Evolutionary conservation across 2,113 vertebrate species (phyloP), one percentile per base, ranked within the genome.

Genomic region (Deroptyus accipitrinus): DNA sequence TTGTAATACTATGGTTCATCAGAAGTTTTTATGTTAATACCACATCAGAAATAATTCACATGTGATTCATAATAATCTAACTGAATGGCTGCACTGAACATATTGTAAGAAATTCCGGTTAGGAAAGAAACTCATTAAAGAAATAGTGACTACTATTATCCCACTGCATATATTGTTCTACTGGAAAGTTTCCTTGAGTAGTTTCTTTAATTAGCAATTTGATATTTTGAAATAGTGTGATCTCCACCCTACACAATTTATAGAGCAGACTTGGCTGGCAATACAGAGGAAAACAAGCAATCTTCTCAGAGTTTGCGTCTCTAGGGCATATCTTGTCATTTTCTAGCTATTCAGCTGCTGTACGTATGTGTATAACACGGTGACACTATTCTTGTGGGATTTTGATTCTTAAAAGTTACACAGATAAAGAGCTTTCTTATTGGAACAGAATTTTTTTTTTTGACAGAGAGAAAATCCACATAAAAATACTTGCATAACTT

Each of bases 61-160:
- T 96, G 94, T 94, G 96, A 96, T 97, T 95, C 95, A 94, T 96
- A 97, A 96, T 91, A 96, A 96, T 92, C 86, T 94, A 82, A 94
- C 80, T 86, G 94, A 97, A 97, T 89, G 81, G 86, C 74, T 96
- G 94, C 83, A 82, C 63, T 76, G 88, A 94, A 96, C 67, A 78
- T 41, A 91, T 69, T 89, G 83, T 49, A 87, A 88, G 77, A 96
- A 93, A 94, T 89, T 91, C 81, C 89, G 70, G 91, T 86, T 95
- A 80, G 92, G 86, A 92, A 89, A 95, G 75, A 91, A 96, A 78
- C 94, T 94, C 92, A 96, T 97, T 95, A 96, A 96, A 97, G 91
- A 96, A 97, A 92, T 88, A 96, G 91, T 77, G 83, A 96, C 92
- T 96, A 93, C 88, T 96, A 96, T 95, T 92, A 96, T 96, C 95